A percentile compares a stretch with the other conserved stretches of the same genome.
Conservation (phyloP, 1,140 invertebrate genomes). For the Drosophila asahinai region DNA sequence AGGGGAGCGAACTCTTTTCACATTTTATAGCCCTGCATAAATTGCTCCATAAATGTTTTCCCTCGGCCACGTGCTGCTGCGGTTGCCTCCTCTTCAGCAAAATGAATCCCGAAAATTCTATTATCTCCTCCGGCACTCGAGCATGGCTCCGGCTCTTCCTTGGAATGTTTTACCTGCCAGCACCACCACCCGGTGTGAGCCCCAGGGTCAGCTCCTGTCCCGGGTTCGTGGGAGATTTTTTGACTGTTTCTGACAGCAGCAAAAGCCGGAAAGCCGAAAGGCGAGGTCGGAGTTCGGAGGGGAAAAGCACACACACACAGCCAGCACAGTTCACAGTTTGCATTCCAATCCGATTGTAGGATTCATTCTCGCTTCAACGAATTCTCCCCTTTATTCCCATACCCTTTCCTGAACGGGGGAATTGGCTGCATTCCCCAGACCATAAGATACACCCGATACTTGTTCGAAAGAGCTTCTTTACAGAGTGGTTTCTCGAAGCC, state of each 20-base stretch:
- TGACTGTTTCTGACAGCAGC: constrained; percentile 27
- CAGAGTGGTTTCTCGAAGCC: too few species aligned
- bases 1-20: constrained; percentile 25
- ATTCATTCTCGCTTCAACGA: constrained; percentile 18
- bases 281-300: not conserved
- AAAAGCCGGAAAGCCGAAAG: constrained; percentile 4
- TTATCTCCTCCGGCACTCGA: constrained; percentile 19
- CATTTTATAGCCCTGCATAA: constrained; percentile 65
- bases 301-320: too few species aligned
- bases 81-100: constrained; percentile 21
- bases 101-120: constrained; percentile 48
- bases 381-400: not conserved
- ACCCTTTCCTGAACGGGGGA: too few species aligned
- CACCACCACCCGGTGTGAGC: constrained; percentile 4
- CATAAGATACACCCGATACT: too few species aligned
- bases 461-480: too few species aligned
- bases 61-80: constrained; percentile 15
- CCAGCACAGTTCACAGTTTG: constrained; percentile 23
- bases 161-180: constrained; percentile 5
- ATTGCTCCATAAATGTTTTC: constrained; percentile 67
- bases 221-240: constrained; percentile 11
- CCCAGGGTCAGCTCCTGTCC: constrained; percentile 12
- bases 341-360: constrained; percentile 36
- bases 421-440: too few species aligned
- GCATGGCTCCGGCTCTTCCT: not conserved